These are phyloP conservation scores for Tetrapedia diversipes DNA, from an alignment of 2,888 invertebrate genomes.

Conservation along the genomic window DNA sequence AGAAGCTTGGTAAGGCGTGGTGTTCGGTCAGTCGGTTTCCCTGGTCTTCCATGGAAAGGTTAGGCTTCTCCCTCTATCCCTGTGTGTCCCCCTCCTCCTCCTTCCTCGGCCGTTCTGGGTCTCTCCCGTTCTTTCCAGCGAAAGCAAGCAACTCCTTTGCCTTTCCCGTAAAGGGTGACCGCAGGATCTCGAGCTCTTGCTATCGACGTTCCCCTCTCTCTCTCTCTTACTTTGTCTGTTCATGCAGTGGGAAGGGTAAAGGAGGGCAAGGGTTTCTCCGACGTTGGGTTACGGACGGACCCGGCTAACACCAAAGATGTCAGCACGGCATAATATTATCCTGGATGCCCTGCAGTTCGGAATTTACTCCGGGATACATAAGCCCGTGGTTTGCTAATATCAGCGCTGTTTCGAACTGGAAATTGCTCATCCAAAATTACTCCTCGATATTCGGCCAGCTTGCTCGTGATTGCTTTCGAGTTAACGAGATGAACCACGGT, in stretches of 20 bases:
- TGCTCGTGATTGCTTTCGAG: conserved; percentile 20
- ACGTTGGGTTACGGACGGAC: conserved; percentile 73
- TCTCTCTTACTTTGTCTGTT: too few relatives aligned
- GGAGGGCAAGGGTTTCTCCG: conserved; percentile 58
- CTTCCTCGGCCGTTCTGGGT: conserved; percentile 5
- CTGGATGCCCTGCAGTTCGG: conserved; percentile 71
- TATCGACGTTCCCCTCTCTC: conserved; percentile 80
- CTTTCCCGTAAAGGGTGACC: conserved; percentile 78
- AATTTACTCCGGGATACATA: conserved; percentile 74
- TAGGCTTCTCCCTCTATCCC: conserved; percentile 42
- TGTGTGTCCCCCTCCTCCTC: conserved; percentile 18
- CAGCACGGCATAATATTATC: conserved; percentile 77
- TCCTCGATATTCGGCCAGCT: conserved; percentile 48
- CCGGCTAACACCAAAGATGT: conserved; percentile 76
- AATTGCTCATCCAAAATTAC: conserved; percentile 70
- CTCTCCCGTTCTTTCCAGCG: conserved; percentile 51
- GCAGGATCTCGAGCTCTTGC: conserved; percentile 78
- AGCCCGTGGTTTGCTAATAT: conserved; percentile 72
- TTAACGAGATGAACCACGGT: neutral
- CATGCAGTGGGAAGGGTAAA: conserved; percentile 57
- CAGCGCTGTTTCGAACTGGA: conserved; percentile 63
- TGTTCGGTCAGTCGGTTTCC: conserved; percentile 72
- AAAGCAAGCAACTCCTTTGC: conserved; percentile 75
- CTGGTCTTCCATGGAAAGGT: conserved; percentile 63
- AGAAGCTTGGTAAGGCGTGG: conserved; percentile 71